These are phyloP conservation scores for Botia almorhae DNA, from an alignment of 2,797 vertebrate genomes.

Conservation along the genomic window DNA sequence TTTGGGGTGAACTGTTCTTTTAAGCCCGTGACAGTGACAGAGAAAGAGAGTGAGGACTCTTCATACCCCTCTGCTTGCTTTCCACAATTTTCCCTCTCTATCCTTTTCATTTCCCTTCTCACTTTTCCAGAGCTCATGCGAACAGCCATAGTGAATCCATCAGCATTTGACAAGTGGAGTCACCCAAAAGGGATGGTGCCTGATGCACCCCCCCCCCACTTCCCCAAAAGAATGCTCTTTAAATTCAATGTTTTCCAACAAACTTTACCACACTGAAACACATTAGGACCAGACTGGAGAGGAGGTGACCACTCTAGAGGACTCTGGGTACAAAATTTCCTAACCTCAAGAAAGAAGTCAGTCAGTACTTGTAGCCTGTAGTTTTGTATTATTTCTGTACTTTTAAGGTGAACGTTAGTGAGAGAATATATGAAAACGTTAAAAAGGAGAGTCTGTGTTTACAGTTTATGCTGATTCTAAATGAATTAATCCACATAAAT, in stretches of 20 bases:
- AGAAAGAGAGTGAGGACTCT: conserved; percentile 4
- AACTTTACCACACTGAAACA: conserved; percentile 59
- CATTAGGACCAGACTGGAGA: conserved; percentile 59
- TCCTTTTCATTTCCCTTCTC: conserved; percentile 8
- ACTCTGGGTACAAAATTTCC: conserved; percentile 60
- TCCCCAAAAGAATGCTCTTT: conserved; percentile 60
- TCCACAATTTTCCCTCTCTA: neutral
- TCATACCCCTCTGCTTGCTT: conserved; percentile 17
- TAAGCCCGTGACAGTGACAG: neutral
- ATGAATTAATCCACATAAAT: conserved; percentile 21
- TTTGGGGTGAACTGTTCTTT: neutral
- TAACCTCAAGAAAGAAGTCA: conserved; percentile 60
- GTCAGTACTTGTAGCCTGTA: conserved; percentile 63
- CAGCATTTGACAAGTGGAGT: conserved; percentile 59
- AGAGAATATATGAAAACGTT: conserved; percentile 16
- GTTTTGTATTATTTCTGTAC: no score
- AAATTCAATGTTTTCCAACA: conserved; percentile 63
- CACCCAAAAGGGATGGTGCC: conserved; percentile 52
- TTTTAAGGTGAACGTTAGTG: neutral
- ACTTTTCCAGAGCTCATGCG: conserved; percentile 28
- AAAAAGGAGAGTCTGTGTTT: neutral
- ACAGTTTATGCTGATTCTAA: neutral
- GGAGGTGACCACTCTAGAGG: conserved; percentile 45
- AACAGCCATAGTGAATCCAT: conserved; percentile 62
- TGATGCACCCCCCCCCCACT: conserved; percentile 39